These are phyloP conservation scores for Dysmachus trigonus DNA, from an alignment of 2,888 invertebrate species.

Conservation along the genomic window DNA sequence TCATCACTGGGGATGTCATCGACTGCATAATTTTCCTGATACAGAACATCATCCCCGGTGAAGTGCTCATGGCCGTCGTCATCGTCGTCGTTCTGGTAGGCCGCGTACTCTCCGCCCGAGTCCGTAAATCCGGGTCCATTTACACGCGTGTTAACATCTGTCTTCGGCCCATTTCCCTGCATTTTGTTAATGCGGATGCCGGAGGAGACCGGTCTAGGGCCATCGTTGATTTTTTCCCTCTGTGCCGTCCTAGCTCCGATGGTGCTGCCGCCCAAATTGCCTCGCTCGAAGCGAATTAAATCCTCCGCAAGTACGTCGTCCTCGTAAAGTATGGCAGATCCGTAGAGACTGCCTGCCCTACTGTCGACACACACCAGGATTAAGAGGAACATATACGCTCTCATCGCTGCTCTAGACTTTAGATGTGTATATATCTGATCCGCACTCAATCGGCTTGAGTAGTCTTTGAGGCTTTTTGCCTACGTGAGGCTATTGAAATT, in stretches of 20 bases:
- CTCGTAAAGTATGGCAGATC: conserved; percentile 18
- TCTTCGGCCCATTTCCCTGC: background rate
- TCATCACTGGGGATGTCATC: conserved; percentile 1
- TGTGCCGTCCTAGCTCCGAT: background rate
- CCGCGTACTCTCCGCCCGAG: background rate
- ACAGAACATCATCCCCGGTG: background rate
- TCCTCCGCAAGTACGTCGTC: background rate
- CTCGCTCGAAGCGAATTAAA: background rate
- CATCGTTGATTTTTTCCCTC: background rate
- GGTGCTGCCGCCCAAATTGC: background rate
- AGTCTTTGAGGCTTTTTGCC: background rate
- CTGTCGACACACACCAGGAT: background rate
- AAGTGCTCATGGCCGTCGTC: background rate
- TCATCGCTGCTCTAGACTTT: background rate
- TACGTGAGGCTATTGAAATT: background rate
- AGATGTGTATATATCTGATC: background rate
- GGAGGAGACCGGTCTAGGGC: background rate
- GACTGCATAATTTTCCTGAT: conserved; percentile 32
- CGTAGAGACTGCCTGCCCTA: background rate
- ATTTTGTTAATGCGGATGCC: background rate
- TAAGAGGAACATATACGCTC: background rate
- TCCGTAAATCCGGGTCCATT: conserved; percentile 5
- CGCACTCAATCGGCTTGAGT: background rate
- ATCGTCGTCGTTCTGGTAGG: background rate
- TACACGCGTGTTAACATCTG: conserved; percentile 11